A percentile compares a stretch with the other conserved stretches of the same genome.
Conservation (phyloP, 2,888 invertebrate species). For the Hipparchia sbordonii region DNA sequence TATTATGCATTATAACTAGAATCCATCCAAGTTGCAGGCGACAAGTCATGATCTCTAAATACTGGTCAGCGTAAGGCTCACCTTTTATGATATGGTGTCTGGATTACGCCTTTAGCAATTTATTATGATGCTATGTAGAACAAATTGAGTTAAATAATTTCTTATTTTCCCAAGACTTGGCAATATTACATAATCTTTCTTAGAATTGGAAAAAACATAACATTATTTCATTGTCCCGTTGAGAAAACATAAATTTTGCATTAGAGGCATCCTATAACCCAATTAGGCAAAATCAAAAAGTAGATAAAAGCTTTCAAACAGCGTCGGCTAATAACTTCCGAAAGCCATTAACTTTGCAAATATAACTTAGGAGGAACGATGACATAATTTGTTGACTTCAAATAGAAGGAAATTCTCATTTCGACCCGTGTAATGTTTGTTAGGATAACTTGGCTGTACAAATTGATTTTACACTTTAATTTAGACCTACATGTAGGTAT, state of each 20-base stretch:
- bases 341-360: slow-evolving; percentile 28
- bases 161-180: neutral
- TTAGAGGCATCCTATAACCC: slow-evolving; percentile 33
- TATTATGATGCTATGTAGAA: too few relatives aligned
- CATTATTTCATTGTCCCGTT: neutral
- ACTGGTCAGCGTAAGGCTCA: too few relatives aligned
- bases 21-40: too few relatives aligned
- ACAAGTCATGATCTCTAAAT: too few relatives aligned
- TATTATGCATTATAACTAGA: too few relatives aligned
- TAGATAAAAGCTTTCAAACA: slow-evolving; percentile 29
- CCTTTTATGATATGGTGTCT: too few relatives aligned
- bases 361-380: slow-evolving; percentile 24
- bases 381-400: slow-evolving; percentile 29
- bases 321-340: slow-evolving; percentile 20
- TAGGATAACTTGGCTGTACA: slow-evolving; percentile 13
- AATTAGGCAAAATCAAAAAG: slow-evolving; percentile 34
- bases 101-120: too few relatives aligned
- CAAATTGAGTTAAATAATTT: too few relatives aligned
- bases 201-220: neutral
- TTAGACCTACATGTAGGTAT: neutral
- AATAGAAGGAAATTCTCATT: slow-evolving; percentile 26
- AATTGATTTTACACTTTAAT: slow-evolving; percentile 17
- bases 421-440: slow-evolving; percentile 23
- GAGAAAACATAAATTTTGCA: slow-evolving; percentile 33
- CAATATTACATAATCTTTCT: neutral